phyloP scores from a whole-genome alignment of 2,797 vertebrate genomes.

The Yasuhikotakia modesta region DNA sequence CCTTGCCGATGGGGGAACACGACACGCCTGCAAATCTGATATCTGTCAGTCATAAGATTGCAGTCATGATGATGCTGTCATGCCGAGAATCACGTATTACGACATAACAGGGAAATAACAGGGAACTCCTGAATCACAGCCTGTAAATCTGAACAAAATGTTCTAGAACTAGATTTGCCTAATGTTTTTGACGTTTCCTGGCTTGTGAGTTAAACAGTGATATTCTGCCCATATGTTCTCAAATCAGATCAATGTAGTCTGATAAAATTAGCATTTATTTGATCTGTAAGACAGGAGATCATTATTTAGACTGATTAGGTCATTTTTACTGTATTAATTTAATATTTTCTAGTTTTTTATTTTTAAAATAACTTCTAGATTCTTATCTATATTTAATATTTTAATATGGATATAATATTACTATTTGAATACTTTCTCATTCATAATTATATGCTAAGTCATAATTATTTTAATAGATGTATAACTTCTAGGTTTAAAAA shows the following conservation, averaged over 20 bases:
- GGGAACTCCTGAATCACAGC: neutral
- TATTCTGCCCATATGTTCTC: neutral
- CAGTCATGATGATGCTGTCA: neutral
- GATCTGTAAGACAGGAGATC: neutral
- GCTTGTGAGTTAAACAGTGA: neutral
- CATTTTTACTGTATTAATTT: no score
- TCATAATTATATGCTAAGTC: no score
- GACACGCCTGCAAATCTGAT: slow-evolving; percentile 26
- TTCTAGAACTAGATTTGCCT: neutral
- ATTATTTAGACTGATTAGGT: no score
- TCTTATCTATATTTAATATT: no score
- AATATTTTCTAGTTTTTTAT: no score
- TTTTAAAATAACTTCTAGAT: no score
- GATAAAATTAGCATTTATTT: neutral
- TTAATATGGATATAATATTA: no score
- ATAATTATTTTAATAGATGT: no score
- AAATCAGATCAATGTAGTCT: neutral
- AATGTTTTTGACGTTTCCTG: neutral
- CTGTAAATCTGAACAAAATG: neutral
- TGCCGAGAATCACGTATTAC: slow-evolving; percentile 4
- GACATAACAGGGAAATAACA: slow-evolving; percentile 5
- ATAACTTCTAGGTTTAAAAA: no score
- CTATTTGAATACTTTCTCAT: no score
- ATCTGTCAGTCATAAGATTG: neutral
- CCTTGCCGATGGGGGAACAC: neutral